A percentile compares a stretch with the other conserved stretches of the same genome.
These are phyloP conservation scores for Poecile montanus DNA, from an alignment of 2,797 vertebrate genomes.

Conservation along the genomic window DNA sequence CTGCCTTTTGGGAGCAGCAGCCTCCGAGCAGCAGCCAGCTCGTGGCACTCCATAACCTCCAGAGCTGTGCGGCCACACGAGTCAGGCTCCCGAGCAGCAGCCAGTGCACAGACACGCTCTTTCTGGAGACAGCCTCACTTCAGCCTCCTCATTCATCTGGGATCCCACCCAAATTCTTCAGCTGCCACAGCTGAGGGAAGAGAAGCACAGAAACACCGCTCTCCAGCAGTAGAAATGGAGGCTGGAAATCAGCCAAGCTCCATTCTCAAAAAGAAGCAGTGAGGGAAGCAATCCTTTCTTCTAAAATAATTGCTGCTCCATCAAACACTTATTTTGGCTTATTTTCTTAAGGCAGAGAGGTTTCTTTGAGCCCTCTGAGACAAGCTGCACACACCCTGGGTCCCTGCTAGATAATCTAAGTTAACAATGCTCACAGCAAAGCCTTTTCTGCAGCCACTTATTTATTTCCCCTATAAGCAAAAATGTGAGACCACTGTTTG, in stretches of 20 bases:
- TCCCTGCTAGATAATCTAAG: not conserved
- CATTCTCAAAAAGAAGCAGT: not conserved
- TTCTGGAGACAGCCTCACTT: not conserved
- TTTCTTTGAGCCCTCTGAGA: not conserved
- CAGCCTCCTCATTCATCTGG: not conserved
- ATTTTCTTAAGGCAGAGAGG: not conserved
- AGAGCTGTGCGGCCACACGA: not conserved
- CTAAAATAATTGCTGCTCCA: not conserved
- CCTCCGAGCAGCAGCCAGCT: not conserved
- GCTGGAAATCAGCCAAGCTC: not conserved
- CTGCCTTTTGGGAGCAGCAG: not conserved
- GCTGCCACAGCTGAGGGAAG: not conserved
- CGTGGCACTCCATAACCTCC: accelerated
- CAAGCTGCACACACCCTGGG: not conserved
- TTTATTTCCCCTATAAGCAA: not conserved
- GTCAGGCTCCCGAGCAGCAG: not conserved
- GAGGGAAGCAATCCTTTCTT: not conserved
- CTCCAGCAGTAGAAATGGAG: not conserved
- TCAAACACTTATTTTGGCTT: not conserved
- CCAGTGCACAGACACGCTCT: not conserved
- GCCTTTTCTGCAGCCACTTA: not conserved
- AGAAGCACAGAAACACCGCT: not conserved
- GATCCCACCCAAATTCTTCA: not conserved
- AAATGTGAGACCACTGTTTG: not conserved
- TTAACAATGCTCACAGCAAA: not conserved